Conservation (phyloP, 2,888 invertebrate species). For the Lithosia quadra region DNA sequence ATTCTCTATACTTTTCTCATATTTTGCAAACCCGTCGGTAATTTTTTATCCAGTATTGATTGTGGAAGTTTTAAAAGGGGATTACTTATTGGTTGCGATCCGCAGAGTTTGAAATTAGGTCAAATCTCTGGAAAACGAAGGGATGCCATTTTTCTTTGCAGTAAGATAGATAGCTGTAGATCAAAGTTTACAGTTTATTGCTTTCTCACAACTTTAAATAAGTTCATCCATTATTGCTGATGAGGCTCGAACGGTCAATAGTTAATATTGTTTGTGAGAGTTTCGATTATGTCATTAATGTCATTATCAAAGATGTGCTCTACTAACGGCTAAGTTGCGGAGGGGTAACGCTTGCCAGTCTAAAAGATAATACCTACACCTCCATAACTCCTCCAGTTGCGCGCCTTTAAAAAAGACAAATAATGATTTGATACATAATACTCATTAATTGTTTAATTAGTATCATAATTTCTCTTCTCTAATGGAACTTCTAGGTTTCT, state of each 20-base stretch:
- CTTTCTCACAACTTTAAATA: not conserved
- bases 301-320: not conserved
- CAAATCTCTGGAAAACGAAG: constrained; percentile 14
- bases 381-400: no score
- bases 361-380: no score
- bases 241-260: not conserved
- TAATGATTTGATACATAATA: no score
- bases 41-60: constrained; percentile 24
- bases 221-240: not conserved
- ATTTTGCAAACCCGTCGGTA: constrained; percentile 16
- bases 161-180: constrained; percentile 1
- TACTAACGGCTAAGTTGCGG: not conserved
- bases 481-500: not conserved
- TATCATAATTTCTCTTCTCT: not conserved
- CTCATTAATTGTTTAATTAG: not conserved
- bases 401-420: no score
- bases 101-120: constrained; percentile 23
- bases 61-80: constrained; percentile 28
- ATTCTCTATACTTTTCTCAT: not conserved
- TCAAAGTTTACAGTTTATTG: not conserved
- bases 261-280: not conserved
- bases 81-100: constrained; percentile 19
- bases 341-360: no score
- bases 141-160: constrained; percentile 3
- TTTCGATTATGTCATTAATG: not conserved